Percentiles rank a stretch among this genome's conserved stretches.
phyloP scores from a whole-genome alignment of 2,797 vertebrate genomes.

The Alfaro cultratus region DNA sequence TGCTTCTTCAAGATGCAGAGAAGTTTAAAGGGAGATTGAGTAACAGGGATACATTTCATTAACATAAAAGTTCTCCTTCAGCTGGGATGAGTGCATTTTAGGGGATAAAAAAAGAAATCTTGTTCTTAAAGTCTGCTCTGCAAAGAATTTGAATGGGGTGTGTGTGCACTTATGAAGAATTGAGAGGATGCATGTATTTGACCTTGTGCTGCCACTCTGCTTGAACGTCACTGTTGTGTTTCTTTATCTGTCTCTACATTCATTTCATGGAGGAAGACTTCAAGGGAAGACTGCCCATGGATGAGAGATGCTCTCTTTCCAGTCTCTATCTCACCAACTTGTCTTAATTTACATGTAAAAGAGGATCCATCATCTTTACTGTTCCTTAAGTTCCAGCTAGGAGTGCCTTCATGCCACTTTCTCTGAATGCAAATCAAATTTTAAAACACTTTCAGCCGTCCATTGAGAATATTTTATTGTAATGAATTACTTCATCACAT shows the following conservation, averaged over 20 bases:
- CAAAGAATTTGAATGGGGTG: constrained; percentile 73
- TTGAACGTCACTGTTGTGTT: constrained; percentile 37
- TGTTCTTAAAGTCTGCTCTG: constrained; percentile 61
- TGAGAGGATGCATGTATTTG: constrained; percentile 44
- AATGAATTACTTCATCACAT: neutral
- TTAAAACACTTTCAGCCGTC: neutral
- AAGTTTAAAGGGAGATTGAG: constrained; percentile 61
- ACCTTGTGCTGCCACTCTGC: constrained; percentile 17
- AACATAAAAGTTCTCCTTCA: constrained; percentile 71
- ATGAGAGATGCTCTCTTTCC: constrained; percentile 45
- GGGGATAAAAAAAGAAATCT: constrained; percentile 72
- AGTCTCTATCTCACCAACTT: constrained; percentile 46
- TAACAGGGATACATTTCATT: constrained; percentile 78
- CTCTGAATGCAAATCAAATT: constrained; percentile 6
- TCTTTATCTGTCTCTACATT: constrained; percentile 27
- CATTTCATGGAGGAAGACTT: constrained; percentile 43
- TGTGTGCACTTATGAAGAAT: constrained; percentile 34
- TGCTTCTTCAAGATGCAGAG: constrained; percentile 58
- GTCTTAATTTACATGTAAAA: constrained; percentile 39
- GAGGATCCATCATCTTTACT: constrained; percentile 24
- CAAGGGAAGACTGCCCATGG: constrained; percentile 54
- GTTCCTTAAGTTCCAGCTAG: neutral
- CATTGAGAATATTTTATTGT: neutral
- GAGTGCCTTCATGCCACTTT: neutral
- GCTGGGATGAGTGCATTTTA: constrained; percentile 69